Conservation (phyloP, 1,140 invertebrate genomes). For the Leptoteleia sp. region DNA sequence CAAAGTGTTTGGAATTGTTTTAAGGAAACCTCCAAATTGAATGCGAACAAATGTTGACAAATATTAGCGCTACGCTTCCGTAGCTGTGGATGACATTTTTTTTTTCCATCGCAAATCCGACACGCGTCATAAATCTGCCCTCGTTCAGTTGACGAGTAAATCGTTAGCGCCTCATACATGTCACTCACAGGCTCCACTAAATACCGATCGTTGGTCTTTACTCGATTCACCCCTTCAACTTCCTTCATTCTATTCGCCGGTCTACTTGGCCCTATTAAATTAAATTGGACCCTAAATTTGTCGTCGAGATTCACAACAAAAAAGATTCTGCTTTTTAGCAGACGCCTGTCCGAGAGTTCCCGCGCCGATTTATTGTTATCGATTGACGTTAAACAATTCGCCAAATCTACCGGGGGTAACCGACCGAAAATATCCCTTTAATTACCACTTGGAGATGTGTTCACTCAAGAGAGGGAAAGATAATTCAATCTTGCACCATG, state of each 20-base stretch:
- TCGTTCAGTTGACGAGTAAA: slow-evolving; percentile 57
- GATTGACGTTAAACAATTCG: slow-evolving; percentile 55
- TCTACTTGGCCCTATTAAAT: slow-evolving; percentile 76
- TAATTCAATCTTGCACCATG: slow-evolving; percentile 67
- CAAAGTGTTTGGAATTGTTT: slow-evolving; percentile 16
- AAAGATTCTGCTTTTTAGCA: slow-evolving; percentile 69
- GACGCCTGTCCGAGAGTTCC: slow-evolving; percentile 28
- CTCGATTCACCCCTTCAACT: slow-evolving; percentile 70
- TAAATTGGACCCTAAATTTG: slow-evolving; percentile 78
- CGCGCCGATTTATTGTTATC: slow-evolving; percentile 68
- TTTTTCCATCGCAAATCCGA: slow-evolving; percentile 54
- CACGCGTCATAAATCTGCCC: slow-evolving; percentile 66
- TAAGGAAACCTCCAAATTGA: slow-evolving; percentile 12
- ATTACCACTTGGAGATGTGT: slow-evolving; percentile 70
- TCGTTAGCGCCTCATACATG: slow-evolving; percentile 72
- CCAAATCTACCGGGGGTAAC: slow-evolving; percentile 37
- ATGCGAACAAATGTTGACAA: slow-evolving; percentile 38
- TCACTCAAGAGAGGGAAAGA: slow-evolving; percentile 49
- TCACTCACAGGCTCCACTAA: slow-evolving; percentile 79
- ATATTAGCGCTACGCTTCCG: slow-evolving; percentile 39
- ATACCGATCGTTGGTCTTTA: slow-evolving; percentile 78
- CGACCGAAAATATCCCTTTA: slow-evolving; percentile 67
- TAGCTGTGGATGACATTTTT: slow-evolving; percentile 55
- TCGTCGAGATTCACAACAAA: slow-evolving; percentile 63
- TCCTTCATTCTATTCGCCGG: slow-evolving; percentile 60